phyloP scores from a whole-genome alignment of 1,140 invertebrate species.

The Orussus abietinus region DNA sequence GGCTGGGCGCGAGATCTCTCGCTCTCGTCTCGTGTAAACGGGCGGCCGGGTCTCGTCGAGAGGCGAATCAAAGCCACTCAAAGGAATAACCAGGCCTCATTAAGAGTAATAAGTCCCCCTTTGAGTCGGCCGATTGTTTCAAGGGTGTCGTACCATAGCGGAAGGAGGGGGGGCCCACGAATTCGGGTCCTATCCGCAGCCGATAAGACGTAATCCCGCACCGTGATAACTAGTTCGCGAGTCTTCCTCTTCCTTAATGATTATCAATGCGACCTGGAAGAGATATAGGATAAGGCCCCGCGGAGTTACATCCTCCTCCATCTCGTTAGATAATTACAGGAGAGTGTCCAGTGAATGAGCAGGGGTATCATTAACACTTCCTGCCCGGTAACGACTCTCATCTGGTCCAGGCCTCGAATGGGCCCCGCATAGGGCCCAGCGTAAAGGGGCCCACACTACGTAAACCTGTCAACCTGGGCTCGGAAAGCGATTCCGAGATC shows the following conservation, averaged over 20 bases:
- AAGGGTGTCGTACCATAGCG: constrained; percentile 39
- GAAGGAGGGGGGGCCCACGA: too few relatives aligned
- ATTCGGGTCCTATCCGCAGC: too few relatives aligned
- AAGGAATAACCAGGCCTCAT: constrained; percentile 50
- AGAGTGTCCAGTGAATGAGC: constrained; percentile 49
- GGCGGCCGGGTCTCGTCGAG: constrained; percentile 4
- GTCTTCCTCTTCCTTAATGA: too few relatives aligned
- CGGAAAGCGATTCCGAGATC: too few relatives aligned
- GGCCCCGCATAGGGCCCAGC: too few relatives aligned
- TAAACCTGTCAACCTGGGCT: constrained; percentile 42
- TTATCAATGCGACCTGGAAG: too few relatives aligned
- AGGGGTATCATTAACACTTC: constrained; percentile 54
- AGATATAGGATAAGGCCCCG: constrained; percentile 11
- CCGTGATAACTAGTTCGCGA: too few relatives aligned
- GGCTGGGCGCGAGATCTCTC: constrained; percentile 1
- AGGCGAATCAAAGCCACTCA: constrained; percentile 48
- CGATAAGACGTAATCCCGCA: too few relatives aligned
- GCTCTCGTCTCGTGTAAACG: not conserved
- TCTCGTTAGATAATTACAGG: constrained; percentile 53
- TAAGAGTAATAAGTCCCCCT: constrained; percentile 47
- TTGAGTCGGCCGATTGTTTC: constrained; percentile 41
- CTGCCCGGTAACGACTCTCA: constrained; percentile 51
- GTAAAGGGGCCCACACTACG: constrained; percentile 20
- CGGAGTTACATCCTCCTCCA: constrained; percentile 27
- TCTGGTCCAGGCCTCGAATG: constrained; percentile 32